Conservation (phyloP, 2,113 vertebrate species). For the Pelvicachromis taeniatus region DNA sequence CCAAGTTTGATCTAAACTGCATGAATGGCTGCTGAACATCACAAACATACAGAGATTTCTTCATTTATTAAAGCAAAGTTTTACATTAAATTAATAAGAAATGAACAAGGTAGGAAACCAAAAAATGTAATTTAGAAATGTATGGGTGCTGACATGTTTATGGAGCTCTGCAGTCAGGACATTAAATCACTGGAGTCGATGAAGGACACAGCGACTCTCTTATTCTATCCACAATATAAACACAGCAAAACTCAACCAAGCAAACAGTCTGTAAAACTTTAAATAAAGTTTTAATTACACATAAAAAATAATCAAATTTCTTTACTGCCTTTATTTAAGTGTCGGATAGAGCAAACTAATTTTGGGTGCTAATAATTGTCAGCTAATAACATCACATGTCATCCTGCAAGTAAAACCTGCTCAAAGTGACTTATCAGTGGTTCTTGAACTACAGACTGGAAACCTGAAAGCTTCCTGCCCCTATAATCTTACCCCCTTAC, state of each 20-base stretch:
- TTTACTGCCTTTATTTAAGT: background rate
- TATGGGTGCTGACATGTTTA: background rate
- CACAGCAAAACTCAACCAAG: background rate
- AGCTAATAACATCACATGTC: background rate
- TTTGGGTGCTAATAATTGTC: background rate
- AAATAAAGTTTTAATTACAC: background rate
- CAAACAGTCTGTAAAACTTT: background rate
- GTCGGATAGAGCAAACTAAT: background rate
- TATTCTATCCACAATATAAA: background rate
- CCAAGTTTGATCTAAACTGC: background rate
- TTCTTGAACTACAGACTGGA: background rate
- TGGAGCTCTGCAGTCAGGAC: background rate
- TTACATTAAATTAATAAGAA: background rate
- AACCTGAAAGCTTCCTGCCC: background rate
- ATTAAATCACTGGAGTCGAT: background rate
- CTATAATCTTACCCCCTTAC: background rate
- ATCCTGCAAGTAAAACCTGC: background rate
- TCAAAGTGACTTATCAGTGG: background rate
- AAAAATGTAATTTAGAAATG: background rate
- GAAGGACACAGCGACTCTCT: background rate
- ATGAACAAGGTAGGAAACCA: background rate
- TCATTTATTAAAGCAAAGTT: background rate
- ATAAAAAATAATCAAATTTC: background rate
- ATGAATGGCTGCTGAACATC: background rate
- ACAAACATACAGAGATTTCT: background rate